Percentiles rank a stretch among this genome's conserved stretches.
These are phyloP conservation scores for Apoda limacodes DNA, from an alignment of 2,888 invertebrate species.

Conservation along the genomic window DNA sequence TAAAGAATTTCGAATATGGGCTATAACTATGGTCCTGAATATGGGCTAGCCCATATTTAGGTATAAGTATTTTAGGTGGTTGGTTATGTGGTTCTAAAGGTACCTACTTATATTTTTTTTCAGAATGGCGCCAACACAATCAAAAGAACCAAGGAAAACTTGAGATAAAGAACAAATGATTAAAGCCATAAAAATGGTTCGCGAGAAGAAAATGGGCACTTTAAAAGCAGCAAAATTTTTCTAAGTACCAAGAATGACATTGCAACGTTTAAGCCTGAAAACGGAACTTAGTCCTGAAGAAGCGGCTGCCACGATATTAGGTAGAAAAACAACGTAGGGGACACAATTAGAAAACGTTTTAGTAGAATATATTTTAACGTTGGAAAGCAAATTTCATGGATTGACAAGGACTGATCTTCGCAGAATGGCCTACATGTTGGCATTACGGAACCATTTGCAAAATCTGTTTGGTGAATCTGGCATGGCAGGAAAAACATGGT, in stretches of 20 bases:
- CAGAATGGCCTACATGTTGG: conserved; percentile 5
- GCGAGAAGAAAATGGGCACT: conserved; percentile 6
- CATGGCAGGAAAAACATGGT: conserved; percentile 16
- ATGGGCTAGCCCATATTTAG: conserved; percentile 5
- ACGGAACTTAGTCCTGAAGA: conserved; percentile 11
- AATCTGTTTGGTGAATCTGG: conserved; percentile 14
- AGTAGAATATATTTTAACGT: conserved; percentile 1
- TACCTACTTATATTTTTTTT: conserved; percentile 2
- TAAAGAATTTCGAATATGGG: too few species aligned
- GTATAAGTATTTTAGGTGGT: conserved; percentile 3
- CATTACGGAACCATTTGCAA: conserved; percentile 4
- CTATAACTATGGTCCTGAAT: too few species aligned
- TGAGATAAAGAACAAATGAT: too few species aligned
- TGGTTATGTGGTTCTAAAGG: conserved; percentile 1
- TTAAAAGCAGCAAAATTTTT: too few species aligned
- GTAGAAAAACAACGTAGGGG: conserved; percentile 6
- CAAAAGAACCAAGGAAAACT: conserved; percentile 2
- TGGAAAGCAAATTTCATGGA: conserved; percentile 4
- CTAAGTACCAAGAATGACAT: conserved; percentile 5
- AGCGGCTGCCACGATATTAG: conserved; percentile 7
- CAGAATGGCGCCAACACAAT: too few species aligned
- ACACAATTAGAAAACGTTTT: conserved; percentile 6
- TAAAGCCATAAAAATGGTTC: conserved; percentile 5
- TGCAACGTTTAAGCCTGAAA: conserved; percentile 10
- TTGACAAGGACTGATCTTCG: conserved; percentile 7